Conservation (phyloP, 2,888 invertebrate genomes). For the Tethea ocularis region DNA sequence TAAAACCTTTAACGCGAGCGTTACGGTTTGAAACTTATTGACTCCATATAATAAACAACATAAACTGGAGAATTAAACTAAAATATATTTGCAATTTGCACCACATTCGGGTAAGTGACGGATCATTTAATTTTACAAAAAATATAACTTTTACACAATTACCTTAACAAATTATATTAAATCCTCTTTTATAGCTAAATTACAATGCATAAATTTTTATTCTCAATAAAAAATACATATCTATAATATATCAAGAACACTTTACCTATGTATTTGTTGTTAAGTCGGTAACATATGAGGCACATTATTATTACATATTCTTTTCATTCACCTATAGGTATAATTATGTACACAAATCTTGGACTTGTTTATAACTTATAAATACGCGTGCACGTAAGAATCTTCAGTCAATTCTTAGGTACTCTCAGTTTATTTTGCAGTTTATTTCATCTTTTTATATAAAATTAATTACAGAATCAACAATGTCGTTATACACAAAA, state of each 20-base stretch:
- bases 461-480: conserved; percentile 54
- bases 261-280: conserved; percentile 70
- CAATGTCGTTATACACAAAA: conserved; percentile 58
- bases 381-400: conserved; percentile 36
- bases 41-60: conserved; percentile 8
- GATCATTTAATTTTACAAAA: conserved; percentile 54
- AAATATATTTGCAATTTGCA: conserved; percentile 27
- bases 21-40: not conserved
- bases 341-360: conserved; percentile 45
- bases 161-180: conserved; percentile 82
- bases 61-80: not conserved
- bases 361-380: conserved; percentile 48
- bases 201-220: conserved; percentile 79
- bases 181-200: conserved; percentile 77
- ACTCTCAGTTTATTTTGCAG: conserved; percentile 20
- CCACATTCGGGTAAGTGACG: conserved; percentile 49
- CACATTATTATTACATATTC: conserved; percentile 68
- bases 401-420: conserved; percentile 63
- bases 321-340: conserved; percentile 39
- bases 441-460: conserved; percentile 14
- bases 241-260: conserved; percentile 78
- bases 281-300: conserved; percentile 80
- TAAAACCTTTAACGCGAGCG: not conserved
- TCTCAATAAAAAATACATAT: conserved; percentile 79
- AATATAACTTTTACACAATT: conserved; percentile 59